Conservation (phyloP, 2,797 vertebrate species). For the Spinibarbus caldwelli region DNA sequence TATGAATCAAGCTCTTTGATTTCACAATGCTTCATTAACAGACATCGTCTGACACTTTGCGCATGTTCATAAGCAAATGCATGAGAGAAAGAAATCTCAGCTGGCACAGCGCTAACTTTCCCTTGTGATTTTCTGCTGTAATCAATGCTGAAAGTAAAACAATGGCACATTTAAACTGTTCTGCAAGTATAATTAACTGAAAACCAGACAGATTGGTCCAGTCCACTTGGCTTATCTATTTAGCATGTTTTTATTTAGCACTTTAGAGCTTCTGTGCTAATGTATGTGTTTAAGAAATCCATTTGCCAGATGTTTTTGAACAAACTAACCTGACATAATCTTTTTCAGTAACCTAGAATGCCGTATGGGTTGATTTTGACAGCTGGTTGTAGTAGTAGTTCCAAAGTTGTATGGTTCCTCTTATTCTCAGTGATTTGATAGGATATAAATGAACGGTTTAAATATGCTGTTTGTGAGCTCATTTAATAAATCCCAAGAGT, state of each 20-base stretch:
- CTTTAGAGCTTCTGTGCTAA: neutral
- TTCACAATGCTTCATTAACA: slow-evolving; percentile 31
- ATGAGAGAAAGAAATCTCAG: neutral
- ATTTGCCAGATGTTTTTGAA: neutral
- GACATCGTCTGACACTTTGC: neutral
- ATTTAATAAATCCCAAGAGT: neutral
- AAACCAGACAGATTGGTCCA: slow-evolving; percentile 11
- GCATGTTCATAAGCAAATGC: slow-evolving; percentile 3
- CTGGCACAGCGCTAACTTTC: neutral
- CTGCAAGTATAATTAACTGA: slow-evolving; percentile 20
- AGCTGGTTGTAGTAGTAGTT: neutral
- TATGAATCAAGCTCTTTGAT: slow-evolving; percentile 44
- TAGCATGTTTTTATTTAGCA: neutral
- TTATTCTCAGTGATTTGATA: neutral
- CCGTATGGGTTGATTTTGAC: neutral
- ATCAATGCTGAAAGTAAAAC: neutral
- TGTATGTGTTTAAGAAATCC: slow-evolving; percentile 5
- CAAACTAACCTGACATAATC: neutral
- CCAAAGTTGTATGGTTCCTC: neutral
- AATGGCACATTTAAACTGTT: neutral
- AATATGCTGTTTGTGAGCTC: neutral
- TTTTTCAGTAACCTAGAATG: neutral
- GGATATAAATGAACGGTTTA: neutral
- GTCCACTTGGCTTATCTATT: neutral
- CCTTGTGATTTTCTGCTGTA: slow-evolving; percentile 14